These are phyloP conservation scores for Resseliella maxima DNA, from an alignment of 2,888 invertebrate species.

Conservation along the genomic window DNA sequence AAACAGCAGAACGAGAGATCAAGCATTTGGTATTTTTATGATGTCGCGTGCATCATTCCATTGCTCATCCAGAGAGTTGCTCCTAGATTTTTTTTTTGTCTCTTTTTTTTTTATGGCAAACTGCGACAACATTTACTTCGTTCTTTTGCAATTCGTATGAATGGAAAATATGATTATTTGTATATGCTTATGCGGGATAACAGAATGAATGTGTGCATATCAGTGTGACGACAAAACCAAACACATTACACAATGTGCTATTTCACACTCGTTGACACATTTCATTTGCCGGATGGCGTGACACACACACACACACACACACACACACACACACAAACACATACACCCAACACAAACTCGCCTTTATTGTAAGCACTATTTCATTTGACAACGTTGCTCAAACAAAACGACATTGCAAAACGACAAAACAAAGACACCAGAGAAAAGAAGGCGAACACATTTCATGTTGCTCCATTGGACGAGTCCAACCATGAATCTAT, in stretches of 20 bases:
- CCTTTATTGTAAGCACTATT: slow-evolving; percentile 12
- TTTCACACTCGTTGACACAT: slow-evolving; percentile 53
- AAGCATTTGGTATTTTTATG: neutral
- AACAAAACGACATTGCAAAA: neutral
- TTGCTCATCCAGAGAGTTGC: neutral
- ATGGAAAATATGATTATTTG: slow-evolving; percentile 49
- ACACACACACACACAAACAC: neutral
- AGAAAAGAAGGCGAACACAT: neutral
- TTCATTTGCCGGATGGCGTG: slow-evolving; percentile 23
- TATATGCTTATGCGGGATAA: neutral
- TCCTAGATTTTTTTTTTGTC: neutral
- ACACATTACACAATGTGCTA: slow-evolving; percentile 36
- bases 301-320: neutral
- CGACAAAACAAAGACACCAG: neutral
- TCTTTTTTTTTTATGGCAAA: neutral
- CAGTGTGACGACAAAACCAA: slow-evolving; percentile 31
- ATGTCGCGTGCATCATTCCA: slow-evolving; percentile 41
- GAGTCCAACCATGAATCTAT: neutral
- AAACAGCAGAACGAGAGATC: neutral
- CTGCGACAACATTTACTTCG: neutral
- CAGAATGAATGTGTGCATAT: neutral
- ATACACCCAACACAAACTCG: neutral
- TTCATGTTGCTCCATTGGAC: neutral
- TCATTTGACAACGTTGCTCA: slow-evolving; percentile 40
- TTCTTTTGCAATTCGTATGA: neutral